These are phyloP conservation scores for Samia ricini DNA, from an alignment of 1,140 invertebrate genomes.

Conservation along the genomic window DNA sequence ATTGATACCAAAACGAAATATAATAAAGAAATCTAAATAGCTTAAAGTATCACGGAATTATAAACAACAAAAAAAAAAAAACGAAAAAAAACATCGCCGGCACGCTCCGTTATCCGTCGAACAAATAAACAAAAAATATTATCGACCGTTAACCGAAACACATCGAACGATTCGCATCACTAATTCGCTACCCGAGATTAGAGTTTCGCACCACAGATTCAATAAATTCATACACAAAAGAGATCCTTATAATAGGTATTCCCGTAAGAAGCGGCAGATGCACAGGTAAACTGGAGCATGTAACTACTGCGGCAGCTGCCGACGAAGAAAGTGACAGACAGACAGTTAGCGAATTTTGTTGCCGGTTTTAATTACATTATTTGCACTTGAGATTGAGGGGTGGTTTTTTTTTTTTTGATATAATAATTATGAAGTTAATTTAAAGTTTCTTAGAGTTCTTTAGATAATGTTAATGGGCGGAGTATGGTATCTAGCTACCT, in stretches of 20 bases:
- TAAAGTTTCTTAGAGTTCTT: background rate
- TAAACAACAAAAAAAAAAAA: background rate
- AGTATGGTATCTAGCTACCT: too few relatives aligned
- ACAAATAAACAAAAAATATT: background rate
- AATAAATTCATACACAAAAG: conserved; percentile 55
- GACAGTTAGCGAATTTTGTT: conserved; percentile 30
- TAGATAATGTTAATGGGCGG: too few relatives aligned
- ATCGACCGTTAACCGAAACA: conserved; percentile 13
- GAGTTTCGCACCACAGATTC: conserved; percentile 47
- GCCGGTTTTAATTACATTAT: conserved; percentile 64
- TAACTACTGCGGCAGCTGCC: conserved; percentile 29
- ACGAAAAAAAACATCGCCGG: background rate
- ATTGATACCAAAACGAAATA: background rate
- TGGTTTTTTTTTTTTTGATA: conserved; percentile 8
- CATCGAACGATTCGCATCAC: conserved; percentile 25
- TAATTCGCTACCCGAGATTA: conserved; percentile 36
- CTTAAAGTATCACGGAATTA: too few relatives aligned
- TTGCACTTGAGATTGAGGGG: conserved; percentile 15
- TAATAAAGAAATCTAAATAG: background rate
- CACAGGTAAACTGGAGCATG: conserved; percentile 66
- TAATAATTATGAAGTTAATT: background rate
- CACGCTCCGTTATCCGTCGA: conserved; percentile 19
- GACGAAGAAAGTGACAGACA: conserved; percentile 34
- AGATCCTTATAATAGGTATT: conserved; percentile 31
- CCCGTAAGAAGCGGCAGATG: conserved; percentile 50